Evolutionary conservation across 2,797 vertebrate species (phyloP).

Genomic region (Enteromius mattozi): DNA sequence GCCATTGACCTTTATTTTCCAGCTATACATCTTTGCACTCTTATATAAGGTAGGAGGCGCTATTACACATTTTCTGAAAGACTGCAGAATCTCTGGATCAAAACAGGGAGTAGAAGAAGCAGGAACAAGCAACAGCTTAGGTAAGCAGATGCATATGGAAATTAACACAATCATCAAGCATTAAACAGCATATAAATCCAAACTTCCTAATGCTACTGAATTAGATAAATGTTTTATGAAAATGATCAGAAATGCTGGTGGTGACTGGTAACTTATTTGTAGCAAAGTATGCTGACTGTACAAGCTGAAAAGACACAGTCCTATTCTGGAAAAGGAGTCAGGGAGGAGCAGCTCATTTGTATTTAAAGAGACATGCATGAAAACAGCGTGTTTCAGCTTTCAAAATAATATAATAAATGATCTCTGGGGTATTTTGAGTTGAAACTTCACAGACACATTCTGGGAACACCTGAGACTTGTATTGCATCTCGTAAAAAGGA

Average conservation of each 20-base stretch:
- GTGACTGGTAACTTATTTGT: too few relatives aligned
- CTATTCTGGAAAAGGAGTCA: too few relatives aligned
- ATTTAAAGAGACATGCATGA: background rate
- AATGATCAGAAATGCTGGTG: too few relatives aligned
- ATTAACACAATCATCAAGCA: too few relatives aligned
- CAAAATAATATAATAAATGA: background rate
- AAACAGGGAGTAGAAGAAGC: background rate
- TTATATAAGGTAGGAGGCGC: background rate
- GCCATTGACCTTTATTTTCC: background rate
- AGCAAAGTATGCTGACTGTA: too few relatives aligned
- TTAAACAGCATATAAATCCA: too few relatives aligned
- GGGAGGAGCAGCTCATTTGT: background rate
- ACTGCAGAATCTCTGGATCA: background rate
- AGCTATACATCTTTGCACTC: background rate
- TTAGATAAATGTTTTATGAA: too few relatives aligned
- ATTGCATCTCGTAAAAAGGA: background rate
- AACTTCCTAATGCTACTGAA: too few relatives aligned
- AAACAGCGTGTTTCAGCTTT: background rate
- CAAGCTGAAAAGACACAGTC: too few relatives aligned
- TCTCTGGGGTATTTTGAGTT: background rate
- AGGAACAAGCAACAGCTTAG: too few relatives aligned
- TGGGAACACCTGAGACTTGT: background rate
- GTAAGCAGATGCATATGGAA: too few relatives aligned
- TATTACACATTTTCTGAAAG: background rate
- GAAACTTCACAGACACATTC: background rate